These are phyloP conservation scores for Sesia apiformis DNA, from an alignment of 2,888 invertebrate genomes.

Conservation along the genomic window DNA sequence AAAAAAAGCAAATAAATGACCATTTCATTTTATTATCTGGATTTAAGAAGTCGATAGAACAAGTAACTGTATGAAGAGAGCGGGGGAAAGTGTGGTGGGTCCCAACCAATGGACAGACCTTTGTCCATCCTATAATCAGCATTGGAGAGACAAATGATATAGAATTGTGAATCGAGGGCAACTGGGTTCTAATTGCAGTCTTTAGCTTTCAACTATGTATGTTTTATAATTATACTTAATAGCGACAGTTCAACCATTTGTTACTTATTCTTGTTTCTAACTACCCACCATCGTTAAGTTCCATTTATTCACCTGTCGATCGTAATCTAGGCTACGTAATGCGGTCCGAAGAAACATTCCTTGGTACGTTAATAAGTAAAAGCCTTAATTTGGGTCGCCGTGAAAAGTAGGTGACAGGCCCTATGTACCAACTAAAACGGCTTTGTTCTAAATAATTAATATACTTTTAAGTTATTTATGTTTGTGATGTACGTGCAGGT, in stretches of 20 bases:
- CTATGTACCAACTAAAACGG: too few species aligned
- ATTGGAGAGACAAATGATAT: too few species aligned
- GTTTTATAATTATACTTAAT: background rate
- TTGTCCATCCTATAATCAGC: too few species aligned
- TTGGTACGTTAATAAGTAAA: background rate
- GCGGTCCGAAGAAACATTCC: constrained; percentile 3
- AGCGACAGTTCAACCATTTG: background rate
- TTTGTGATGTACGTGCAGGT: too few species aligned
- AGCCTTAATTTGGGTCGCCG: background rate
- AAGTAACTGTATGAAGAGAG: too few species aligned
- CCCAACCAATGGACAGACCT: too few species aligned
- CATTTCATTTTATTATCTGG: too few species aligned
- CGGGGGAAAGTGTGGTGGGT: too few species aligned
- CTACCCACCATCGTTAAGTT: background rate
- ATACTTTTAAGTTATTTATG: too few species aligned
- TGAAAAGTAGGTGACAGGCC: background rate
- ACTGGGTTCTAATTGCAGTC: background rate
- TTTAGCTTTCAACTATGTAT: background rate
- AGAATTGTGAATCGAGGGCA: background rate
- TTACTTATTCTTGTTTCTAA: background rate
- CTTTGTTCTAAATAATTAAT: too few species aligned
- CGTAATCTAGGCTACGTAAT: background rate
- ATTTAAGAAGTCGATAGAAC: too few species aligned
- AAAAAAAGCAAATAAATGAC: too few species aligned
- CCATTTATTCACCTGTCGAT: background rate